Evolutionary conservation across 1,140 invertebrate genomes (phyloP).

Genomic region (Pseudobourletiella spinata): DNA sequence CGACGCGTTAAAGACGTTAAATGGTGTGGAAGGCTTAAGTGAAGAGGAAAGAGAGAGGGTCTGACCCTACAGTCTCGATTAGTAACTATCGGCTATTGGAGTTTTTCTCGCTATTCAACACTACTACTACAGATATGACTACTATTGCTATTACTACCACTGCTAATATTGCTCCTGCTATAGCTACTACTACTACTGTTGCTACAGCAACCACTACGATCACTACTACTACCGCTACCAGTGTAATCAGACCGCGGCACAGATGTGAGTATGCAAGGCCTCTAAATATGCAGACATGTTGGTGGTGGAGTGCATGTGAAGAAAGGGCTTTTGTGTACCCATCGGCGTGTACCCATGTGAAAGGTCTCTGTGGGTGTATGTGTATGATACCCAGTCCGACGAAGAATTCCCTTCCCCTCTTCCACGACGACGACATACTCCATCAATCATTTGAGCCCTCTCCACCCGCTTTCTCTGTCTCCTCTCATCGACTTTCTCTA

Average conservation of each 20-base stretch:
- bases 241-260: too few species aligned
- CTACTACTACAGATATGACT: too few species aligned
- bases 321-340: not conserved
- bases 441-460: slow-evolving; percentile 10
- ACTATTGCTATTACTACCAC: too few species aligned
- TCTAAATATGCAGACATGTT: too few species aligned
- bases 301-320: too few species aligned
- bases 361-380: not conserved
- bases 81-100: slow-evolving; percentile 1
- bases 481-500: slow-evolving; percentile 12
- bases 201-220: too few species aligned
- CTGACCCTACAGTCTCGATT: not conserved
- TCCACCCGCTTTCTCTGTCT: slow-evolving; percentile 7
- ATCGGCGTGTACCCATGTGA: not conserved
- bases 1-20: too few species aligned
- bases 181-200: too few species aligned
- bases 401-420: not conserved
- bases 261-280: too few species aligned
- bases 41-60: not conserved
- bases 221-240: too few species aligned
- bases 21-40: not conserved
- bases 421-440: not conserved
- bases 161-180: too few species aligned
- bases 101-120: too few species aligned
- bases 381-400: not conserved